phyloP scores from a whole-genome alignment of 1,140 invertebrate species.

The Temnothorax longispinosus region DNA sequence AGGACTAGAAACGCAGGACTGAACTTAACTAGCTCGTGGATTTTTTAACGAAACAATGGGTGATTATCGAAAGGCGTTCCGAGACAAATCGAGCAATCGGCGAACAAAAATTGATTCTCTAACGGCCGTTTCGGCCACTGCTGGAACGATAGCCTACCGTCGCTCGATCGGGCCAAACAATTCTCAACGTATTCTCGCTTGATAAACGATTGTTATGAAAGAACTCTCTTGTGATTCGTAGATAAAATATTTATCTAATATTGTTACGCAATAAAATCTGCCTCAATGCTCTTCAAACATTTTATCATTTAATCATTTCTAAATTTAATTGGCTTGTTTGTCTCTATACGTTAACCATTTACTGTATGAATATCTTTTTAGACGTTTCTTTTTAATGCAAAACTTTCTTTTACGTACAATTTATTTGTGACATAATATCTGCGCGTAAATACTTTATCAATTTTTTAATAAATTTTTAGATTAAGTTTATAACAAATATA shows the following conservation, averaged over 20 bases:
- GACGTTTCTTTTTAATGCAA: background rate
- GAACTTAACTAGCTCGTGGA: background rate
- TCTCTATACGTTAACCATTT: background rate
- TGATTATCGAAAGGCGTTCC: slow-evolving; percentile 60
- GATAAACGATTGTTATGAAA: slow-evolving; percentile 10
- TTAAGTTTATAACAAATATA: background rate
- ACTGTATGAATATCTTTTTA: background rate
- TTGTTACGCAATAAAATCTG: background rate
- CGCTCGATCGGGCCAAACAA: slow-evolving; percentile 47
- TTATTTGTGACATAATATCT: background rate
- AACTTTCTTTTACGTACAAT: background rate
- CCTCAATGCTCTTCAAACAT: background rate
- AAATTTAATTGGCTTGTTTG: background rate
- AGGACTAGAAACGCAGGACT: background rate
- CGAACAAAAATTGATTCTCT: slow-evolving; percentile 50
- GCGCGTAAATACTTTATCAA: background rate
- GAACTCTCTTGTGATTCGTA: background rate
- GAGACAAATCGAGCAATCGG: slow-evolving; percentile 48
- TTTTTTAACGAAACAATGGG: slow-evolving; percentile 47
- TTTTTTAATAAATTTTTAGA: background rate
- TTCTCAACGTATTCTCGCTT: slow-evolving; percentile 1
- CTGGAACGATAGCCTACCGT: slow-evolving; percentile 68
- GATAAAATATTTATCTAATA: slow-evolving; percentile 15
- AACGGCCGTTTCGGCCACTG: background rate
- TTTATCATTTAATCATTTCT: slow-evolving; percentile 2